phyloP scores from a whole-genome alignment of 2,888 invertebrate species.

The Trichacis sp. region DNA sequence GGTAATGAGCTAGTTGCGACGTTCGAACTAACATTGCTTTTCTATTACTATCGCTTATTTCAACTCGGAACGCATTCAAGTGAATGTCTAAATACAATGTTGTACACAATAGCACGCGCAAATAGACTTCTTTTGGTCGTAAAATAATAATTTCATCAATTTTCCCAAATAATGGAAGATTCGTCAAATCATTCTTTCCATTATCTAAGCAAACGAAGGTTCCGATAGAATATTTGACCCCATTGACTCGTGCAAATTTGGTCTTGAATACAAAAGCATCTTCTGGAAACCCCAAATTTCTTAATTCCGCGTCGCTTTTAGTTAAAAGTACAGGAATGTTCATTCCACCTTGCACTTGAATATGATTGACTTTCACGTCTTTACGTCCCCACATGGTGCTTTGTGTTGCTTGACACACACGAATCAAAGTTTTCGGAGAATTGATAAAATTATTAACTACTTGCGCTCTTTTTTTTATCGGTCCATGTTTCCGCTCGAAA shows the following conservation, averaged over 20 bases:
- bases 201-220: slow-evolving; percentile 18
- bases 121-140: slow-evolving; percentile 8
- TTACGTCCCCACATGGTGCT: too few species aligned
- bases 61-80: slow-evolving; percentile 25
- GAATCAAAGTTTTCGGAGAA: too few species aligned
- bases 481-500: too few species aligned
- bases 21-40: not conserved
- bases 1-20: slow-evolving; percentile 3
- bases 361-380: too few species aligned
- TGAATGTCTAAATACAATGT: slow-evolving; percentile 16
- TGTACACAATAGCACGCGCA: slow-evolving; percentile 11
- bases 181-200: not conserved
- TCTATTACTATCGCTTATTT: slow-evolving; percentile 1
- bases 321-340: too few species aligned
- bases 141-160: slow-evolving; percentile 25
- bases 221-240: slow-evolving; percentile 13
- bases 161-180: slow-evolving; percentile 16
- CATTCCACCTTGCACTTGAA: too few species aligned
- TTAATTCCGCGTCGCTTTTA: too few species aligned
- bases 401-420: too few species aligned
- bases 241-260: slow-evolving; percentile 2
- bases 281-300: slow-evolving; percentile 5
- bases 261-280: not conserved
- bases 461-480: too few species aligned
- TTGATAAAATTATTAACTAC: too few species aligned